These are phyloP conservation scores for Drosophila subsilvestris DNA, from an alignment of 2,888 invertebrate species.

Conservation along the genomic window DNA sequence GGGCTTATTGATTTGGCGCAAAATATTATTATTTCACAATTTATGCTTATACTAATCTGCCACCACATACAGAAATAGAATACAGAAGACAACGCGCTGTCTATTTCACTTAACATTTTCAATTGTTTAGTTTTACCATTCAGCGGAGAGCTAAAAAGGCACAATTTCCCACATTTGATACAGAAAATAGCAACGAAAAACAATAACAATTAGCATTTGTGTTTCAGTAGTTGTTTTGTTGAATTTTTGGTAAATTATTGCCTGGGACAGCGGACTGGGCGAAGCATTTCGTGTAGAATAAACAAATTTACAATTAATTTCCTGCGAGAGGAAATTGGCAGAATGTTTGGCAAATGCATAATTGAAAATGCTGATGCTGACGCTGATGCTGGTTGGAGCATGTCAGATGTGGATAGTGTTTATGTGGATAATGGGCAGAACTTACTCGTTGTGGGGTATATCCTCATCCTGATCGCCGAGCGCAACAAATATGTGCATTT, in stretches of 20 bases:
- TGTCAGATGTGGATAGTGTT: constrained; percentile 16
- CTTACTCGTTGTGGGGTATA: constrained; percentile 96
- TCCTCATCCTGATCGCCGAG: constrained; percentile 92
- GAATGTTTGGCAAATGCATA: constrained; percentile 51
- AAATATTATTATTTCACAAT: not conserved
- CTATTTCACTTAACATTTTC: not conserved
- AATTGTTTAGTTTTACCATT: constrained; percentile 2
- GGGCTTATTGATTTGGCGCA: not conserved
- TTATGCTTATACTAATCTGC: not conserved
- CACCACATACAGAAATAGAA: not conserved
- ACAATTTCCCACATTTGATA: not conserved
- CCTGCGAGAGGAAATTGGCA: constrained; percentile 58
- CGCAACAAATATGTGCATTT: constrained; percentile 76
- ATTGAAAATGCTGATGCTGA: constrained; percentile 43
- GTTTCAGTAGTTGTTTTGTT: constrained; percentile 22
- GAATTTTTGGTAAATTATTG: constrained; percentile 18
- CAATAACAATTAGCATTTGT: constrained; percentile 44
- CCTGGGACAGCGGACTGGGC: not conserved
- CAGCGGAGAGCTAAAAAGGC: not conserved
- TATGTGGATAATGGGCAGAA: constrained; percentile 27
- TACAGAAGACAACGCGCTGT: not conserved
- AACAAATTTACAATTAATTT: constrained; percentile 71
- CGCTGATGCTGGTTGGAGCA: constrained; percentile 4
- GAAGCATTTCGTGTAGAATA: constrained; percentile 23
- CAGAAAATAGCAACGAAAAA: constrained; percentile 2